A percentile compares a stretch with the other conserved stretches of the same genome.
phyloP scores from a whole-genome alignment of 1,140 invertebrate genomes.

The Seison nebaliae region DNA sequence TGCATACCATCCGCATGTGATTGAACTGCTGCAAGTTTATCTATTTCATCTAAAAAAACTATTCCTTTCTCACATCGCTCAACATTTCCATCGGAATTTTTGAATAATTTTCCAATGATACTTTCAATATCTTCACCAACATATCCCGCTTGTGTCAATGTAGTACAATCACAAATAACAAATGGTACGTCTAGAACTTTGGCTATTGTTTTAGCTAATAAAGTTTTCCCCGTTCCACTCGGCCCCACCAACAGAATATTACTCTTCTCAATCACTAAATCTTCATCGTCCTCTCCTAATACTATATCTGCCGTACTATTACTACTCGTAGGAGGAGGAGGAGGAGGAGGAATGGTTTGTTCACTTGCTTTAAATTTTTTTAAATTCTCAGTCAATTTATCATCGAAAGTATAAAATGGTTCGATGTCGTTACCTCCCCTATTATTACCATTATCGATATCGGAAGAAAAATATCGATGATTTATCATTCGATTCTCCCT shows the following conservation, averaged over 20 bases:
- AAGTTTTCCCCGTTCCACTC: constrained; percentile 89
- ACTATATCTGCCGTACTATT: too few relatives aligned
- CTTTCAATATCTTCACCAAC: constrained; percentile 98
- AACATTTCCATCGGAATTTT: constrained; percentile 82
- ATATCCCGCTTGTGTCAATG: constrained; percentile 87
- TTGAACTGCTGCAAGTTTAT: constrained; percentile 86
- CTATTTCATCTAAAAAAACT: constrained; percentile 94
- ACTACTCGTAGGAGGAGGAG: too few relatives aligned
- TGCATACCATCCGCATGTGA: constrained; percentile 93
- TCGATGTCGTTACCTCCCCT: too few relatives aligned
- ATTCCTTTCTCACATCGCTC: constrained; percentile 86
- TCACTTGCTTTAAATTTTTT: too few relatives aligned
- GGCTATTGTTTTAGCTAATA: constrained; percentile 83
- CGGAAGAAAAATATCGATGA: too few relatives aligned
- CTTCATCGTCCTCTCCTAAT: too few relatives aligned
- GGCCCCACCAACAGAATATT: constrained; percentile 86
- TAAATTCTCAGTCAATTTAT: too few relatives aligned
- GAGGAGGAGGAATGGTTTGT: too few relatives aligned
- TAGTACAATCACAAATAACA: constrained; percentile 95
- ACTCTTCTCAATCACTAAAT: constrained; percentile 77
- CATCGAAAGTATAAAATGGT: too few relatives aligned
- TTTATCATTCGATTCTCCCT: too few relatives aligned
- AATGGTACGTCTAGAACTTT: constrained; percentile 64
- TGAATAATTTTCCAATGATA: constrained; percentile 87
- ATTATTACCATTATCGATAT: too few relatives aligned